A percentile compares a stretch with the other conserved stretches of the same genome.
Evolutionary conservation across 2,888 invertebrate species (phyloP).

Genomic region (Euproctis similis): DNA sequence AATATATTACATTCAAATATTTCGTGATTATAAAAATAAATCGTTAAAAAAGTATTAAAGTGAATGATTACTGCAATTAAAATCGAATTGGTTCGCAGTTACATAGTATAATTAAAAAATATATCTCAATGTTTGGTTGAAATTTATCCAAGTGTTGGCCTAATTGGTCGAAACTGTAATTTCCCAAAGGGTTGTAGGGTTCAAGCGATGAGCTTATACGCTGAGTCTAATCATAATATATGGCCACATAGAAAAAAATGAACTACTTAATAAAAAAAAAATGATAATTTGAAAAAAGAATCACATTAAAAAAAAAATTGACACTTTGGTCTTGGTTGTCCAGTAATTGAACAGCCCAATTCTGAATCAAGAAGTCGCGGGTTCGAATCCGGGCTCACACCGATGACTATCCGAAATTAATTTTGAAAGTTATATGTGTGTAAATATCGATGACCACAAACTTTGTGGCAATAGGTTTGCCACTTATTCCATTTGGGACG

Average conservation of each 20-base stretch:
- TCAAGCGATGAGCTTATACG: constrained; percentile 10
- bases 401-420: too few species aligned
- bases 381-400: too few species aligned
- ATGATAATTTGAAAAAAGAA: neutral
- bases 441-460: neutral
- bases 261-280: too few species aligned
- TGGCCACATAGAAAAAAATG: too few species aligned
- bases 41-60: constrained; percentile 25
- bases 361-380: too few species aligned
- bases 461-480: too few species aligned
- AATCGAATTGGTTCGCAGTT: constrained; percentile 38
- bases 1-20: too few species aligned
- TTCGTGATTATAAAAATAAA: too few species aligned
- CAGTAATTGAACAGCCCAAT: neutral
- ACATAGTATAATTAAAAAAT: constrained; percentile 54
- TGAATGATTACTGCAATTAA: constrained; percentile 40
- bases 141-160: constrained; percentile 55
- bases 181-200: constrained; percentile 52
- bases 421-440: too few species aligned
- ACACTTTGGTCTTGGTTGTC: neutral
- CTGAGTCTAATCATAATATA: too few species aligned
- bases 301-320: neutral
- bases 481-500: too few species aligned
- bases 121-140: constrained; percentile 46
- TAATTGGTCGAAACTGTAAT: constrained; percentile 68